Evolutionary conservation across 1,140 invertebrate genomes (phyloP).

Genomic region (Orius insidiosus): DNA sequence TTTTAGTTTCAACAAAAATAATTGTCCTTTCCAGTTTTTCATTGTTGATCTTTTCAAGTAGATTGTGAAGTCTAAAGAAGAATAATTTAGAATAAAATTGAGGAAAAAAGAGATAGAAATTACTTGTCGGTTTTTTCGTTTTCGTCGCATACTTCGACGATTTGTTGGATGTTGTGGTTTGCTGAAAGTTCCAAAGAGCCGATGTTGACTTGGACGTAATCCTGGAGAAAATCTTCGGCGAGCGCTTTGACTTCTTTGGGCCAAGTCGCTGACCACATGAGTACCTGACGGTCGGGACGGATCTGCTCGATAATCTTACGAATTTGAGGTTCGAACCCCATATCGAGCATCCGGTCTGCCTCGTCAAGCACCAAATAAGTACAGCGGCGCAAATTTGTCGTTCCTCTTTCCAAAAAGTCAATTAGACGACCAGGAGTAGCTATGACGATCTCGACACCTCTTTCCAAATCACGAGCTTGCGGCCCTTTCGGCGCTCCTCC

Average conservation of each 20-base stretch:
- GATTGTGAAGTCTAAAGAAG: constrained; percentile 48
- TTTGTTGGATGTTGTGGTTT: constrained; percentile 97
- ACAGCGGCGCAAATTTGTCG: constrained; percentile 72
- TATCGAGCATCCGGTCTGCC: constrained; percentile 97
- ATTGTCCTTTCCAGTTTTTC: constrained; percentile 92
- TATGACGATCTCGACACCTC: constrained; percentile 82
- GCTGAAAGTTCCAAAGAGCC: constrained; percentile 87
- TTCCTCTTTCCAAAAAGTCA: constrained; percentile 89
- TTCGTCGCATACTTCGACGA: constrained; percentile 88
- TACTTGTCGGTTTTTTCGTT: constrained; percentile 73
- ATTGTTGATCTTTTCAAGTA: constrained; percentile 80
- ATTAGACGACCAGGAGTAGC: constrained; percentile 93
- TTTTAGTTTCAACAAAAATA: constrained; percentile 96
- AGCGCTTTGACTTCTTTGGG: constrained; percentile 88
- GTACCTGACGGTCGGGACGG: constrained; percentile 79
- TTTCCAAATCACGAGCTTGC: constrained; percentile 64
- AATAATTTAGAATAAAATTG: not conserved
- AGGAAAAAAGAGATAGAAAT: constrained; percentile 12
- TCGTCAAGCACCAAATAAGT: constrained; percentile 95
- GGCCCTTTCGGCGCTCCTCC: constrained; percentile 44
- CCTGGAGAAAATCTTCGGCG: constrained; percentile 82
- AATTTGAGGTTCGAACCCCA: constrained; percentile 99
- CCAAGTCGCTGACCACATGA: constrained; percentile 99
- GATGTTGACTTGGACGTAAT: constrained; percentile 89
- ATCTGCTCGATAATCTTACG: constrained; percentile 94